phyloP scores from a whole-genome alignment of 2,888 invertebrate genomes.

The Tetragnatha montana region DNA sequence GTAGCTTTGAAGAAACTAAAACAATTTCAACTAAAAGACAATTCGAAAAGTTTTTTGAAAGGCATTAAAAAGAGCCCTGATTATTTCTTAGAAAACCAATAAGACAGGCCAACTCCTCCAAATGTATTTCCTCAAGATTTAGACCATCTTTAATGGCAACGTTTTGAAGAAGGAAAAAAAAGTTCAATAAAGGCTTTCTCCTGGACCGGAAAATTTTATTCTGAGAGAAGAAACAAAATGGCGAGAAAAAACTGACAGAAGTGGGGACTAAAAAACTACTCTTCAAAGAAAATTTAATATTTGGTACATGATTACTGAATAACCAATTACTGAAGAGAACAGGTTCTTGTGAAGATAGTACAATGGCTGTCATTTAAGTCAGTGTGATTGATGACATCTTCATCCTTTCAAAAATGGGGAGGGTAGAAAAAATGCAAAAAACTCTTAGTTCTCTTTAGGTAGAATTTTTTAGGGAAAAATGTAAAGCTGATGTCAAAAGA shows the following conservation, averaged over 20 bases:
- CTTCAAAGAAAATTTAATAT: slow-evolving; percentile 10
- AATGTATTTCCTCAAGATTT: not conserved
- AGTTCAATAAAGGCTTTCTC: not conserved
- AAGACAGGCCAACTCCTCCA: not conserved
- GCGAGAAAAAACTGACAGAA: not conserved
- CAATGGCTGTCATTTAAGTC: slow-evolving; percentile 8
- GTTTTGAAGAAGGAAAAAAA: not conserved
- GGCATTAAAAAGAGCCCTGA: not conserved
- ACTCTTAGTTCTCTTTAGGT: not conserved
- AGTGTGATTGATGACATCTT: slow-evolving; percentile 21
- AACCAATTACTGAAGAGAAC: slow-evolving; percentile 35
- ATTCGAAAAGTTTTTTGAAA: not conserved
- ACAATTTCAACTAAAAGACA: not conserved
- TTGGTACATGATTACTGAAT: slow-evolving; percentile 13
- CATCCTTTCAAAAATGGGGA: not conserved
- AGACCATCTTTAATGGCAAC: not conserved
- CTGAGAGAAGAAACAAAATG: not conserved
- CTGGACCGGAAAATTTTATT: not conserved
- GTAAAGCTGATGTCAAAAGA: not conserved
- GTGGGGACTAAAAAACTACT: not conserved
- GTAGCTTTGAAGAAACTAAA: too few species aligned
- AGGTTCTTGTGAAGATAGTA: slow-evolving; percentile 10
- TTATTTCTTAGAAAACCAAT: not conserved
- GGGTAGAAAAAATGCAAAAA: not conserved
- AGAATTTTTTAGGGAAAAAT: not conserved